Percentiles rank a stretch among this genome's conserved stretches.
These are phyloP conservation scores for Silurus aristotelis DNA, from an alignment of 2,797 vertebrate genomes.

Conservation along the genomic window DNA sequence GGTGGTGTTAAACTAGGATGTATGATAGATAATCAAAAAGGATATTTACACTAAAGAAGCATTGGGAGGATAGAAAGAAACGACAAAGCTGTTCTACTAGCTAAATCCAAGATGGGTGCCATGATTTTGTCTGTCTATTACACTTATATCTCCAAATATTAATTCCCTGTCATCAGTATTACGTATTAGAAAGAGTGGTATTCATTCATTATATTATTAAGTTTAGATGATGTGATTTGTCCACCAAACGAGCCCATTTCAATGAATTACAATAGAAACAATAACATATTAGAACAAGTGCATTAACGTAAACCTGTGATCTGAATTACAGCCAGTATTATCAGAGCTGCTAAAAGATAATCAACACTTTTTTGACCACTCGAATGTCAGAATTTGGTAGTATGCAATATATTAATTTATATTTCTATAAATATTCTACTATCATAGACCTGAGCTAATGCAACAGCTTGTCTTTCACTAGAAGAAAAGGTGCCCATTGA, in stretches of 20 bases:
- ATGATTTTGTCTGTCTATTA: neutral
- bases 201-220: neutral
- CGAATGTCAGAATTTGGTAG: neutral
- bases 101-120: neutral
- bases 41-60: constrained; percentile 2
- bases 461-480: constrained; percentile 5
- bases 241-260: neutral
- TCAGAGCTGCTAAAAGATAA: neutral
- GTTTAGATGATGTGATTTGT: neutral
- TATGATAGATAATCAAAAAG: neutral
- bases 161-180: neutral
- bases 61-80: neutral
- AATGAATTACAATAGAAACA: neutral
- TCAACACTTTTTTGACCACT: neutral
- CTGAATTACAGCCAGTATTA: neutral
- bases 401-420: neutral
- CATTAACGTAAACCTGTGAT: constrained; percentile 4
- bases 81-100: neutral
- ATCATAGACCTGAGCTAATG: constrained; percentile 3
- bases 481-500: constrained; percentile 13
- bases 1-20: neutral
- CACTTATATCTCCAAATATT: neutral
- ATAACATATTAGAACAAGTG: neutral
- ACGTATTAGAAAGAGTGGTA: neutral
- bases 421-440: neutral